These are phyloP conservation scores for Vultur gryphus DNA, from an alignment of 2,797 vertebrate species.

Conservation along the genomic window DNA sequence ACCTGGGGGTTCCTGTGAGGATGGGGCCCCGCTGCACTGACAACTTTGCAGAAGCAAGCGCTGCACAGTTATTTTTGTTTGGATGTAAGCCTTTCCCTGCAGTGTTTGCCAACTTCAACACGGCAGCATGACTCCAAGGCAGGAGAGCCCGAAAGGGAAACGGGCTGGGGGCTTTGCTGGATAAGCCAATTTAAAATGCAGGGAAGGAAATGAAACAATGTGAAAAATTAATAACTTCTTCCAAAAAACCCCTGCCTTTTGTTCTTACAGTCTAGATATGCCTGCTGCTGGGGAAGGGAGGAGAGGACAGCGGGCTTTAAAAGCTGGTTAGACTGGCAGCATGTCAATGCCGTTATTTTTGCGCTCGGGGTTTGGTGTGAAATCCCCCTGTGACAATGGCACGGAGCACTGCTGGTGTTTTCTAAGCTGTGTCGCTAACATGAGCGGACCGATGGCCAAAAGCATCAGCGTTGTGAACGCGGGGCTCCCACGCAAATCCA, in stretches of 20 bases:
- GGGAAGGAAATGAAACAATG: not conserved
- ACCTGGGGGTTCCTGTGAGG: not conserved
- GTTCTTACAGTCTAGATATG: not conserved
- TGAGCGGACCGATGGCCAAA: not conserved
- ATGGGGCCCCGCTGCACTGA: not conserved
- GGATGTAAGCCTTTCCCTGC: not conserved
- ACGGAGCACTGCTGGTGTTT: not conserved
- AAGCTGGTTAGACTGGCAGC: not conserved
- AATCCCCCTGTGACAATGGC: not conserved
- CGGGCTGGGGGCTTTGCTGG: not conserved
- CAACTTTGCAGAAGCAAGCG: not conserved
- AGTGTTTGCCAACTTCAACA: not conserved
- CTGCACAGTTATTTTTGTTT: not conserved
- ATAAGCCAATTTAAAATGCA: not conserved
- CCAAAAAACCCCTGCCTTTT: not conserved
- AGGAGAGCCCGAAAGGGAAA: not conserved
- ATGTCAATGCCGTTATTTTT: not conserved
- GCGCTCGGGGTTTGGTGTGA: not conserved
- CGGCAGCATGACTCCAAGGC: not conserved
- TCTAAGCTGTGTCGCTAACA: not conserved
- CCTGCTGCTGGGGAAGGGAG: not conserved
- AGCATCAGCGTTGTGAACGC: not conserved
- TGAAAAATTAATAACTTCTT: not conserved
- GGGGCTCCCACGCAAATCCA: not conserved
- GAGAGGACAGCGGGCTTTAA: not conserved